phyloP scores from a whole-genome alignment of 2,888 invertebrate species.

The Eledone cirrhosa region DNA sequence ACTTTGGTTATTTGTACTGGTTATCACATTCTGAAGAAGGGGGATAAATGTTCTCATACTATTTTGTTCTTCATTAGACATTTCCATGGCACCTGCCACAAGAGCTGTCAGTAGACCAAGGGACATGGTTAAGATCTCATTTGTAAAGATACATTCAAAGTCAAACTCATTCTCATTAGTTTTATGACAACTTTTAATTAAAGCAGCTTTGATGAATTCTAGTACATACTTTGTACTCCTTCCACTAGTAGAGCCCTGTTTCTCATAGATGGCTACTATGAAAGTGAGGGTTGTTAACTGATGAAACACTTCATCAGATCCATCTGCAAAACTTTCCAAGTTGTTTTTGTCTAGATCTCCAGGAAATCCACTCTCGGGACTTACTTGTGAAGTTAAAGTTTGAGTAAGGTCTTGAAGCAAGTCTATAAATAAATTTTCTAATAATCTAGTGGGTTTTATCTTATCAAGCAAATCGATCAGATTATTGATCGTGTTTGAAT shows the following conservation, averaged over 20 bases:
- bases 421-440: neutral
- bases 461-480: neutral
- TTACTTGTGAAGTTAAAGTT: neutral
- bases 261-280: conserved; percentile 56
- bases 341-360: too few species aligned
- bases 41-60: conserved; percentile 57
- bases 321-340: neutral
- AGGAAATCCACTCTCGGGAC: neutral
- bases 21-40: conserved; percentile 50
- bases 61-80: conserved; percentile 48
- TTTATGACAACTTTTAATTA: neutral
- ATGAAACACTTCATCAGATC: neutral
- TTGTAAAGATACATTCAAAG: conserved; percentile 52
- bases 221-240: conserved; percentile 54
- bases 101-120: conserved; percentile 61
- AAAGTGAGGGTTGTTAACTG: conserved; percentile 49
- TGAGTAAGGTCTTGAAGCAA: neutral
- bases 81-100: conserved; percentile 54
- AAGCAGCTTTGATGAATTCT: conserved; percentile 57
- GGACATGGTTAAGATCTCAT: conserved; percentile 62
- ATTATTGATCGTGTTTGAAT: neutral
- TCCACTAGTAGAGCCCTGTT: conserved; percentile 54
- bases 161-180: conserved; percentile 39
- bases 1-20: conserved; percentile 45
- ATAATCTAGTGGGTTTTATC: neutral